Evolutionary conservation across 2,797 vertebrate genomes (phyloP).

Genomic region (Halcyon chelicuti): DNA sequence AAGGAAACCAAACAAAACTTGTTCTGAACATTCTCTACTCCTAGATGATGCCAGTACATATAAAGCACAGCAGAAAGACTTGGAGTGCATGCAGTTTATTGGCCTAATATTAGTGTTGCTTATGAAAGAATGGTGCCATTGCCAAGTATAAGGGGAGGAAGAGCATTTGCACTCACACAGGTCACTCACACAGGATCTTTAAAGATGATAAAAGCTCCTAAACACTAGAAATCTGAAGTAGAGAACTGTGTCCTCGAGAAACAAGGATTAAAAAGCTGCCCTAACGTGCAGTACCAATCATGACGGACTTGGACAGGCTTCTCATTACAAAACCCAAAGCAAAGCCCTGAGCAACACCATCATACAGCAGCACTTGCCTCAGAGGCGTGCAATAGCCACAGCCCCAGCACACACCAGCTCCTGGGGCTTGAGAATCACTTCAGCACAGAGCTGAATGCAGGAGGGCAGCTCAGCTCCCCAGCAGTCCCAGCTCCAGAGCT

Average conservation of each 20-base stretch:
- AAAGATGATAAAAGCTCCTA: background rate
- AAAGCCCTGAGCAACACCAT: background rate
- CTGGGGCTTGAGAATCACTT: background rate
- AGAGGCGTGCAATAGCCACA: background rate
- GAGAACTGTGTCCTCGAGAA: background rate
- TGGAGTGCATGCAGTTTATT: background rate
- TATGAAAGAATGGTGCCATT: background rate
- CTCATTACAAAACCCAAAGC: background rate
- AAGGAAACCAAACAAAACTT: background rate
- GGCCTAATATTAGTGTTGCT: background rate
- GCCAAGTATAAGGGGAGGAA: background rate
- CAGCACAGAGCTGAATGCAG: background rate
- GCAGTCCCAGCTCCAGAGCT: background rate
- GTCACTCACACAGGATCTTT: background rate
- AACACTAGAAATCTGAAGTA: background rate
- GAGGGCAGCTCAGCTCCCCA: background rate
- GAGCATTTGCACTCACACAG: too few relatives aligned
- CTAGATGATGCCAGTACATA: background rate
- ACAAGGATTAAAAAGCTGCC: background rate
- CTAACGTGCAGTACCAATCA: background rate
- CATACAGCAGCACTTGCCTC: accelerated
- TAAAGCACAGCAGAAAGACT: background rate
- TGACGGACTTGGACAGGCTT: background rate
- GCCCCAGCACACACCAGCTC: background rate
- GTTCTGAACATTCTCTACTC: background rate